Conservation (phyloP, 2,113 vertebrate species). For the Dromaius novaehollandiae region DNA sequence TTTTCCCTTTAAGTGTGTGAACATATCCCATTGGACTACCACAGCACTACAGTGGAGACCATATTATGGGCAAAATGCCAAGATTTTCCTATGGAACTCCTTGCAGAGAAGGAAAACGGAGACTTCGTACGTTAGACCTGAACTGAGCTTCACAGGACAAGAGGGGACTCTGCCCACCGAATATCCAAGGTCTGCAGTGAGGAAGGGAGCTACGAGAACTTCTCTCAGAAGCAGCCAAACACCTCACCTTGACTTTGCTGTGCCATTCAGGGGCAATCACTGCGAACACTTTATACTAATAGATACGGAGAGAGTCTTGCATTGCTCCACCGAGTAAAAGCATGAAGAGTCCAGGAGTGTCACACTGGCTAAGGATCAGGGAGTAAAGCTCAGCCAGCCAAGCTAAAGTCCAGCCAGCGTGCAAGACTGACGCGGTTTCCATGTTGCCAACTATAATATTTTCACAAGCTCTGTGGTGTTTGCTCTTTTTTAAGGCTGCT, state of each 20-base stretch:
- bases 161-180: neutral
- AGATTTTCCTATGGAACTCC: neutral
- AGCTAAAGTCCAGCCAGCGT: neutral
- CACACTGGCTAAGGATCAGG: constrained; percentile 1
- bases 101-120: constrained; percentile 28
- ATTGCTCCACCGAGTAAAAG: neutral
- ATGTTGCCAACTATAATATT: neutral
- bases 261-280: neutral
- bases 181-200: fast-evolving
- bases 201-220: fast-evolving
- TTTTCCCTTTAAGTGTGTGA: neutral
- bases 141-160: fast-evolving
- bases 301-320: neutral
- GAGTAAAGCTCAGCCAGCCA: constrained; percentile 1
- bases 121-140: neutral
- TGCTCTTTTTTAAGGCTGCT: constrained; percentile 1
- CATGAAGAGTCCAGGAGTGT: neutral
- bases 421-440: neutral
- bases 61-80: constrained; percentile 44
- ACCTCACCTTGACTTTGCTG: neutral
- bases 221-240: neutral
- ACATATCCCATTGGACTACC: constrained; percentile 9
- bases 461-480: neutral
- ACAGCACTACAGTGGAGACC: neutral
- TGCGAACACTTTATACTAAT: neutral